Evolutionary conservation across 2,113 vertebrate genomes (phyloP), one percentile per base, ranked within the genome.

Genomic region (Anolis carolinensis): DNA sequence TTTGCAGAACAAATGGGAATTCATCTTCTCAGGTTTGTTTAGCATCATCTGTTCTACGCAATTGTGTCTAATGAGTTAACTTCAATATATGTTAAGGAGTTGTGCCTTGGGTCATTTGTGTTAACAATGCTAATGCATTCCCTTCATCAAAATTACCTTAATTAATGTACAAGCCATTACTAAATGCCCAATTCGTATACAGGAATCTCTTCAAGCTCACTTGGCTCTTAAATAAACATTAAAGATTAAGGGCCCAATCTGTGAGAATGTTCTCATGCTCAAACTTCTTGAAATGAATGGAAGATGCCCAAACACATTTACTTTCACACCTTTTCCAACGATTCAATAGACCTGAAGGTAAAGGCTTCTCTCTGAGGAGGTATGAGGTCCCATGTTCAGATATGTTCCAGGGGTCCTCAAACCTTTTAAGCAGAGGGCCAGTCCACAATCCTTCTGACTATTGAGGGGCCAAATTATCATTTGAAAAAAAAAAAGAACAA

Each of bases 131-230:
- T 89, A 89, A 88, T 90, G 50, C 78, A 4, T 83, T 81, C 36
- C 23, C 86, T 81, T 88, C 90, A 86, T 91, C 84, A 72, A 76
- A 86, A 92, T 85, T 90, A 88, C 25, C 59, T 91, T 82, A 86
- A 82, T 87, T 89, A 80, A 1, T 36, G 18, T 55, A 70, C 36
- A 86, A 76, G 7, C 14, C 81, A n/a, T 90, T 93, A 83, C 90
- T 82, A 84, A 86, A 84, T 75, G 44, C 82, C 13, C 32, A 59
- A 16, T 88, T 92, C 84, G 86, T 34, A 87, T 85, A 52, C 36
- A 82, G 79, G 34, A 91, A 55, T 72, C 87, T 89, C 13, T 87
- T 87, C n/a, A 39, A 85, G 25, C 0, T 86, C 71, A 80, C 20
- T 93, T 91, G 92, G 44, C 39, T 89, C 86, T 91, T 82, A 87